A percentile compares a stretch with the other conserved stretches of the same genome.
Evolutionary conservation across 2,888 invertebrate species (phyloP).

Genomic region (Apantesis nais): DNA sequence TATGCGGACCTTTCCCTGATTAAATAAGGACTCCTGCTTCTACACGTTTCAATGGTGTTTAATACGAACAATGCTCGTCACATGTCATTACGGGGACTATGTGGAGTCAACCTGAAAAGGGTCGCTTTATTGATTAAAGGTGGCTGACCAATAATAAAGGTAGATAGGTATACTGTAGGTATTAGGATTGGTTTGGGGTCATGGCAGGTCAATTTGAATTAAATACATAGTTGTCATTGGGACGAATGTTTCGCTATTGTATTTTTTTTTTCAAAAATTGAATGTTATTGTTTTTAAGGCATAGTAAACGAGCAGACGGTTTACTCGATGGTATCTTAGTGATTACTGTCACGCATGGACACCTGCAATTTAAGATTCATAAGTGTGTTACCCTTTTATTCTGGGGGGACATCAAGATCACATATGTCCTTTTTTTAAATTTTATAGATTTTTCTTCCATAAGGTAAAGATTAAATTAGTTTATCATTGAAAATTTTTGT

Average conservation of each 20-base stretch:
- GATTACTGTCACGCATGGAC: too few species aligned
- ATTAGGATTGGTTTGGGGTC: background rate
- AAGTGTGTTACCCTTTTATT: too few species aligned
- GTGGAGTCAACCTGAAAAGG: conserved; percentile 22
- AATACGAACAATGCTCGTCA: conserved; percentile 2
- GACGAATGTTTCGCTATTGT: background rate
- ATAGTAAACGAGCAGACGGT: too few species aligned
- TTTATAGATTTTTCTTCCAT: too few species aligned
- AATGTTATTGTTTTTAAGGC: too few species aligned
- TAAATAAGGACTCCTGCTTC: background rate
- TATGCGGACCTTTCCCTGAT: background rate
- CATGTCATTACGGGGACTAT: conserved; percentile 9
- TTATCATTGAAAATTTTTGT: too few species aligned
- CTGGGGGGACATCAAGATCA: too few species aligned
- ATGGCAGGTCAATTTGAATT: background rate
- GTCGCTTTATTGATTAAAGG: conserved; percentile 26
- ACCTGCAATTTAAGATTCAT: too few species aligned
- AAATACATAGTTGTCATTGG: background rate
- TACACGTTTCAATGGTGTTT: background rate
- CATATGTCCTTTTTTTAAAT: too few species aligned
- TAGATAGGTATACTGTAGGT: conserved; percentile 1
- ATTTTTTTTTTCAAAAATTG: background rate
- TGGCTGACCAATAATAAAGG: conserved; percentile 14
- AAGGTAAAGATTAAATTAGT: too few species aligned
- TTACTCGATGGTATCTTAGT: too few species aligned